Percentiles rank a stretch among this genome's conserved stretches.
phyloP scores from a whole-genome alignment of 2,113 vertebrate genomes.

The Platanista minor region DNA sequence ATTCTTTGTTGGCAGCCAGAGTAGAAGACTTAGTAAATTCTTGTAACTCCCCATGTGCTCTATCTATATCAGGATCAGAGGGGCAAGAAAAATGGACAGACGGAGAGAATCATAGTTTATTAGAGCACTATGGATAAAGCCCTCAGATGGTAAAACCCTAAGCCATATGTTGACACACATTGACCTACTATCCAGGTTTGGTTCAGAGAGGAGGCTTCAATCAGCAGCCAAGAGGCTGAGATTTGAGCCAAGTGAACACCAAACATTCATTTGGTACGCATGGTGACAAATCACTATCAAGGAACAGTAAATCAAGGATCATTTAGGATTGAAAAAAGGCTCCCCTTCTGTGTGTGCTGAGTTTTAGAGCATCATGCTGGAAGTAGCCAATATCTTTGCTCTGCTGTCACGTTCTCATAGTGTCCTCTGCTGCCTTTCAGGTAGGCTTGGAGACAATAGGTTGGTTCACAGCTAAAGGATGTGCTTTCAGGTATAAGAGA shows the following conservation, averaged over 20 bases:
- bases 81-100: neutral
- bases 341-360: neutral
- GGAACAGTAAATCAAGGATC: neutral
- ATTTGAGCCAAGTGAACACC: neutral
- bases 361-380: neutral
- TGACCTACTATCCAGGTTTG: conserved; percentile 28
- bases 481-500: neutral
- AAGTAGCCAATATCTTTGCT: neutral
- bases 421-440: conserved; percentile 48
- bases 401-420: conserved; percentile 24
- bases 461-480: neutral
- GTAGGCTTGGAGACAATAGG: neutral
- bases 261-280: neutral
- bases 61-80: neutral
- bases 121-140: neutral
- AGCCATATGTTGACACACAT: conserved; percentile 5
- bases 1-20: conserved; percentile 23
- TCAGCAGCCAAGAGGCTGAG: neutral
- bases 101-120: conserved; percentile 31
- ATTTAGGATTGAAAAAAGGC: neutral
- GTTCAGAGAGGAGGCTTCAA: neutral
- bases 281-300: neutral
- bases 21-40: conserved; percentile 5
- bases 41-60: conserved; percentile 46
- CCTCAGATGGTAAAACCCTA: neutral